Evolutionary conservation across 2,888 invertebrate genomes (phyloP).

Genomic region (Antheraea assamensis): DNA sequence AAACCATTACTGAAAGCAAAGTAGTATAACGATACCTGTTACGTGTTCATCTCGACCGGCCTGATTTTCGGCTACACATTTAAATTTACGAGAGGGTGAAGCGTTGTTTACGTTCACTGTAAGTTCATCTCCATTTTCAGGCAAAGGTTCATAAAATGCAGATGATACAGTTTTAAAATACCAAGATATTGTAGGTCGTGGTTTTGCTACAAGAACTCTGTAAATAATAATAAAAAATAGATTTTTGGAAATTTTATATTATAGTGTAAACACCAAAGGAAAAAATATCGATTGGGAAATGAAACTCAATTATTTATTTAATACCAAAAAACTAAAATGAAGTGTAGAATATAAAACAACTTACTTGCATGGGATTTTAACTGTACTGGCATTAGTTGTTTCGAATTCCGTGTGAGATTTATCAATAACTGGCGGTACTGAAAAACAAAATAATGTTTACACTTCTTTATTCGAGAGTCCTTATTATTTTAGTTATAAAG

Average conservation of each 20-base stretch:
- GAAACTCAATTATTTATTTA: neutral
- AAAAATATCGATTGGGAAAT: too few relatives aligned
- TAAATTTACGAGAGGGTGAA: neutral
- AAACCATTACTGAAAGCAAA: neutral
- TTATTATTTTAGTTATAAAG: neutral
- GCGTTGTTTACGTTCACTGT: neutral
- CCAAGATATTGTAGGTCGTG: conserved; percentile 8
- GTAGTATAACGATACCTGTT: neutral
- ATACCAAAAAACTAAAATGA: too few relatives aligned
- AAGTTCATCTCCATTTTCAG: neutral
- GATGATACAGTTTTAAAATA: neutral
- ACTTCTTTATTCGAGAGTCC: neutral
- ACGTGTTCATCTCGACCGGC: conserved; percentile 6
- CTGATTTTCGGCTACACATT: neutral
- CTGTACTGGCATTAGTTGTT: neutral
- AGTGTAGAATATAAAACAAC: neutral
- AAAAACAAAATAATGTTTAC: neutral
- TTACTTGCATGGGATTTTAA: conserved; percentile 9
- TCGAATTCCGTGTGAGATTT: neutral
- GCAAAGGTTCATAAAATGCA: neutral
- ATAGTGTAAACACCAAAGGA: neutral
- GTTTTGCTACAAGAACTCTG: conserved; percentile 11
- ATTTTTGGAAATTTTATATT: neutral
- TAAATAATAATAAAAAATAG: neutral
- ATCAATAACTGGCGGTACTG: conserved; percentile 3